Evolutionary conservation across 1,140 invertebrate genomes (phyloP).

Genomic region (Caenorhabditis latens): DNA sequence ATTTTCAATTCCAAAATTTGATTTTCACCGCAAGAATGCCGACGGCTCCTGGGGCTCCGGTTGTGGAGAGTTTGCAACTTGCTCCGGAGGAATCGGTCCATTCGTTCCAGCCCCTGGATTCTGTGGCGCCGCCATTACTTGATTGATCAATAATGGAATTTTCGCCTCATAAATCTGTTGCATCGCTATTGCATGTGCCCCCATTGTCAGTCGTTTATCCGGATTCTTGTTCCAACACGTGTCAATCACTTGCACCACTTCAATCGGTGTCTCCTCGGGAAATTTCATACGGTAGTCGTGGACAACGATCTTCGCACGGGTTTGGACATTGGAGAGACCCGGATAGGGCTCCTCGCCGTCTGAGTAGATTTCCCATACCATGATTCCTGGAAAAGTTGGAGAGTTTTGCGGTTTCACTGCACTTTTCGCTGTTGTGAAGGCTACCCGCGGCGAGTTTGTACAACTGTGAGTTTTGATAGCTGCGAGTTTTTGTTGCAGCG

Average conservation of each 20-base stretch:
- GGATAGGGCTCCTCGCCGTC: conserved; percentile 70
- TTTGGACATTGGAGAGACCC: conserved; percentile 69
- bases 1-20: no score
- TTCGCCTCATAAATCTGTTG: conserved; percentile 27
- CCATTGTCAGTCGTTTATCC: conserved; percentile 25
- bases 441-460: background rate
- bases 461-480: no score
- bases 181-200: background rate
- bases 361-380: conserved; percentile 68
- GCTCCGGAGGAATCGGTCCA: no score
- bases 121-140: background rate
- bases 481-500: no score
- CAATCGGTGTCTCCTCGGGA: conserved; percentile 59
- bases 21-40: no score
- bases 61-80: no score
- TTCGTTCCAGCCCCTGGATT: no score
- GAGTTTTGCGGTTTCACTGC: no score
- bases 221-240: conserved; percentile 62
- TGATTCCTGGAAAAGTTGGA: background rate
- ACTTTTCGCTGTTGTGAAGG: no score
- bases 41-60: no score
- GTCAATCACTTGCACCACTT: conserved; percentile 28
- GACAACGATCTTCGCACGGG: conserved; percentile 69
- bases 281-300: conserved; percentile 70
- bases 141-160: background rate